phyloP scores from a whole-genome alignment of 2,797 vertebrate species.

The Cirrhinus mrigala region DNA sequence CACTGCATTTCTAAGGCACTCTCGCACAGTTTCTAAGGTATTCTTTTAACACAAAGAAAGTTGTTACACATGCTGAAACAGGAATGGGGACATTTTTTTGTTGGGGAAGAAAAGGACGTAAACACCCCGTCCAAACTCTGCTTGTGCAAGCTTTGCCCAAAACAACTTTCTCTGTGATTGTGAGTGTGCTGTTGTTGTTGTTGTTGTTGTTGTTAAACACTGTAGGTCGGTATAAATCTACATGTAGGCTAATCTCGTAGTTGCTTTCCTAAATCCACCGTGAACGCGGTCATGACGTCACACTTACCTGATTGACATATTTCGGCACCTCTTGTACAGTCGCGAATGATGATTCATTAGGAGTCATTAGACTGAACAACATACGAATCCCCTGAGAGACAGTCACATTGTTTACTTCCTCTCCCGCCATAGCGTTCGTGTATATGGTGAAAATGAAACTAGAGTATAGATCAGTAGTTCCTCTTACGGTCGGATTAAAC shows the following conservation, averaged over 20 bases:
- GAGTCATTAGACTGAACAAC: constrained; percentile 84
- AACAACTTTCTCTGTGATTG: not conserved
- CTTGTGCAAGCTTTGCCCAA: not conserved
- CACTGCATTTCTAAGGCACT: not conserved
- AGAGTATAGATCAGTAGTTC: not conserved
- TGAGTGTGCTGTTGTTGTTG: not conserved
- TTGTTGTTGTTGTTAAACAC: not conserved
- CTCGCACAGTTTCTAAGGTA: not conserved
- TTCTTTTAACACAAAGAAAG: not conserved
- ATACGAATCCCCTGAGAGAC: constrained; percentile 76
- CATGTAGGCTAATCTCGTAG: too few relatives aligned
- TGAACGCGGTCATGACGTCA: not conserved
- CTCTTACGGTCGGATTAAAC: not conserved
- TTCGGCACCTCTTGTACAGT: constrained; percentile 83
- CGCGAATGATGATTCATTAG: constrained; percentile 84
- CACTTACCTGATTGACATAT: constrained; percentile 89
- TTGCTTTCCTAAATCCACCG: not conserved
- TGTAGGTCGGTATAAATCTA: not conserved
- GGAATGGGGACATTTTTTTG: not conserved
- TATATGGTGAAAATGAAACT: not conserved
- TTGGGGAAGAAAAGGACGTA: not conserved
- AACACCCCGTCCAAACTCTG: not conserved
- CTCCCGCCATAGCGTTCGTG: constrained; percentile 62
- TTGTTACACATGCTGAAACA: not conserved
- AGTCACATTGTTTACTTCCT: constrained; percentile 38